A percentile compares a stretch with the other conserved stretches of the same genome.
Conservation (phyloP, 2,888 invertebrate species). For the Drosophila pseudotalamancana region DNA sequence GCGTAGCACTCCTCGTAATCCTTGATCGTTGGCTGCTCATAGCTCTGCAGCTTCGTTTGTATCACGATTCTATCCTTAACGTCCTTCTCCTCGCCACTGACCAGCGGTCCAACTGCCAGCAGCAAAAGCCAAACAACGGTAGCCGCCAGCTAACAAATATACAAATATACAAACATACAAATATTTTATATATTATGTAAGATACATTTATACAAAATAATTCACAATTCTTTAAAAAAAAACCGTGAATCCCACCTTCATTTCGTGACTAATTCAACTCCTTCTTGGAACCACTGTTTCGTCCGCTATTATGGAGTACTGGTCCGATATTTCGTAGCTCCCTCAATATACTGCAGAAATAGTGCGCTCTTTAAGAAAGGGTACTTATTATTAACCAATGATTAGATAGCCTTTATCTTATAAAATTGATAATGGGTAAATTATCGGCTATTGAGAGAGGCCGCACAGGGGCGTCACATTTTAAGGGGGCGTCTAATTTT, state of each 20-base stretch:
- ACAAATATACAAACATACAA: no score
- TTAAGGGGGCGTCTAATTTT: no score
- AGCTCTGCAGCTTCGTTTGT: slow-evolving; percentile 72
- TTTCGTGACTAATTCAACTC: not conserved
- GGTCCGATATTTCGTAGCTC: not conserved
- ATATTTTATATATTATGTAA: slow-evolving; percentile 23
- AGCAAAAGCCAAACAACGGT: slow-evolving; percentile 21
- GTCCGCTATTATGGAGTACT: slow-evolving; percentile 4
- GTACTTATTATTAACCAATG: slow-evolving; percentile 6
- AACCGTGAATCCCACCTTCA: slow-evolving; percentile 36
- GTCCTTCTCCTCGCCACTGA: slow-evolving; percentile 4
- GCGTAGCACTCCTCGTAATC: slow-evolving; percentile 74
- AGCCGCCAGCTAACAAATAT: not conserved
- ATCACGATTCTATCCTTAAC: slow-evolving; percentile 67
- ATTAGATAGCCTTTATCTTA: slow-evolving; percentile 53
- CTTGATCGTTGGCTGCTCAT: slow-evolving; percentile 75
- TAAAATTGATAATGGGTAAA: slow-evolving; percentile 38
- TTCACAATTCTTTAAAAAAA: not conserved
- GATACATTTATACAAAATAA: no score
- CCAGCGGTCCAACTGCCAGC: slow-evolving; percentile 11
- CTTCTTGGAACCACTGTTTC: no score
- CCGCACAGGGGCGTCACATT: no score
- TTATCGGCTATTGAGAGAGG: slow-evolving; percentile 12
- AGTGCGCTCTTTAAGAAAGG: not conserved
- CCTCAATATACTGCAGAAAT: slow-evolving; percentile 25